A percentile compares a stretch with the other conserved stretches of the same genome.
These are phyloP conservation scores for Myanophis thanlyinensis DNA, from an alignment of 2,113 vertebrate species.

Conservation along the genomic window DNA sequence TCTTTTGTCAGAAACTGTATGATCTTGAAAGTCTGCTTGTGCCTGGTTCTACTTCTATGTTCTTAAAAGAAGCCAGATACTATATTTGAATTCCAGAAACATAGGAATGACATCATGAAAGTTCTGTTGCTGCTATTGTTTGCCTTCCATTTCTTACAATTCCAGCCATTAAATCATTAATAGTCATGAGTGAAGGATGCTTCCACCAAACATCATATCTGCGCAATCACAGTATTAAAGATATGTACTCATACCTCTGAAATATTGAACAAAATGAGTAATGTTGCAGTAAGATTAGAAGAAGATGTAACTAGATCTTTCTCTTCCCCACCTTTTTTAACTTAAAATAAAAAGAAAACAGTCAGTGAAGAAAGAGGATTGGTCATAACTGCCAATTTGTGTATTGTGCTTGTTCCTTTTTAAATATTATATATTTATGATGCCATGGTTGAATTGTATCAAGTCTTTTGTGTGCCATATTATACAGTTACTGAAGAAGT, in stretches of 20 bases:
- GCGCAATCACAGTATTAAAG: not conserved
- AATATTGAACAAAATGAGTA: not conserved
- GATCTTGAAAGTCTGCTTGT: not conserved
- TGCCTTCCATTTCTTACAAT: not conserved
- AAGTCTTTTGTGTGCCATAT: not conserved
- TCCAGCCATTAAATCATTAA: not conserved
- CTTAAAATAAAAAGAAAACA: not conserved
- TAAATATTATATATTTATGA: not conserved
- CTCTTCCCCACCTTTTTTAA: not conserved
- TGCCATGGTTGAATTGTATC: not conserved
- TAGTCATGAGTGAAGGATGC: not conserved
- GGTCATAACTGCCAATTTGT: not conserved
- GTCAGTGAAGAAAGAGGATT: too few relatives aligned
- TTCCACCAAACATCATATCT: not conserved
- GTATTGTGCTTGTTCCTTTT: not conserved
- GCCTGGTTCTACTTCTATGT: not conserved
- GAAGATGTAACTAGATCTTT: rapidly evolving
- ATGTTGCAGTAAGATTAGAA: not conserved
- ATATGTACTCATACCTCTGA: not conserved
- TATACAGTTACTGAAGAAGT: not conserved
- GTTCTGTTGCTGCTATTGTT: not conserved
- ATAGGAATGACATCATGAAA: not conserved
- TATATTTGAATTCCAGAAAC: not conserved
- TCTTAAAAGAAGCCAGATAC: not conserved
- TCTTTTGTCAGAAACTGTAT: not conserved